phyloP scores from a whole-genome alignment of 2,888 invertebrate genomes.

The Hesperia comma region DNA sequence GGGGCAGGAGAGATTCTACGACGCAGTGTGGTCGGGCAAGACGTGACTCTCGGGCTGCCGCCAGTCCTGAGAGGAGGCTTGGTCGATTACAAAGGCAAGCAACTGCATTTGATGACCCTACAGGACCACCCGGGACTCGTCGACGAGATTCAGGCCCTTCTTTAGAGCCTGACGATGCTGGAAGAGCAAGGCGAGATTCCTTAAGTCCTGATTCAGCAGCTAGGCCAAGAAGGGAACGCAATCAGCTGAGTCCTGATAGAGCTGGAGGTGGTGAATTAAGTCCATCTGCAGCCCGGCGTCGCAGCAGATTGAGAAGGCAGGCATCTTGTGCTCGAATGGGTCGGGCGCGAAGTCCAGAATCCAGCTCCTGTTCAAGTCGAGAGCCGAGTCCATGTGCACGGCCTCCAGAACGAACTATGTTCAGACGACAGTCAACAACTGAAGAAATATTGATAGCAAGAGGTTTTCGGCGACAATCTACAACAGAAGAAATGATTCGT shows the following conservation, averaged over 20 bases:
- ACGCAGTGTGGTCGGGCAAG: conserved; percentile 90
- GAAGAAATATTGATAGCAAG: conserved; percentile 95
- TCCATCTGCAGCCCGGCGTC: conserved; percentile 88
- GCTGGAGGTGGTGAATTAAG: conserved; percentile 92
- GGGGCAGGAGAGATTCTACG: conserved; percentile 90
- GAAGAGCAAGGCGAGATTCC: conserved; percentile 91
- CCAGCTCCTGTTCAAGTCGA: conserved; percentile 90
- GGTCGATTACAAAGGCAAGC: conserved; percentile 93
- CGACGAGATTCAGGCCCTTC: conserved; percentile 93
- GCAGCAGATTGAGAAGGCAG: conserved; percentile 89
- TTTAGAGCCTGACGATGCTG: conserved; percentile 92
- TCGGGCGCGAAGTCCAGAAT: conserved; percentile 86
- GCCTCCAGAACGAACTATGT: conserved; percentile 88
- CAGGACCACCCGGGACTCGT: conserved; percentile 87
- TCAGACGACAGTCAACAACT: conserved; percentile 94
- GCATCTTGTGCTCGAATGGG: conserved; percentile 89
- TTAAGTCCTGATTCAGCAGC: conserved; percentile 96
- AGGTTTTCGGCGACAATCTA: conserved; percentile 94
- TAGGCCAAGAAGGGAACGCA: conserved; percentile 88
- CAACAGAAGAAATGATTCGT: conserved; percentile 96
- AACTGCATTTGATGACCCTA: conserved; percentile 94
- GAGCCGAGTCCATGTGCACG: conserved; percentile 92
- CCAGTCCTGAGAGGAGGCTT: conserved; percentile 87
- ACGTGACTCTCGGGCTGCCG: conserved; percentile 86
- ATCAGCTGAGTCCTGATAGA: conserved; percentile 91